A percentile compares a stretch with the other conserved stretches of the same genome.
phyloP scores from a whole-genome alignment of 2,113 vertebrate genomes.

The Indicator maculatus region DNA sequence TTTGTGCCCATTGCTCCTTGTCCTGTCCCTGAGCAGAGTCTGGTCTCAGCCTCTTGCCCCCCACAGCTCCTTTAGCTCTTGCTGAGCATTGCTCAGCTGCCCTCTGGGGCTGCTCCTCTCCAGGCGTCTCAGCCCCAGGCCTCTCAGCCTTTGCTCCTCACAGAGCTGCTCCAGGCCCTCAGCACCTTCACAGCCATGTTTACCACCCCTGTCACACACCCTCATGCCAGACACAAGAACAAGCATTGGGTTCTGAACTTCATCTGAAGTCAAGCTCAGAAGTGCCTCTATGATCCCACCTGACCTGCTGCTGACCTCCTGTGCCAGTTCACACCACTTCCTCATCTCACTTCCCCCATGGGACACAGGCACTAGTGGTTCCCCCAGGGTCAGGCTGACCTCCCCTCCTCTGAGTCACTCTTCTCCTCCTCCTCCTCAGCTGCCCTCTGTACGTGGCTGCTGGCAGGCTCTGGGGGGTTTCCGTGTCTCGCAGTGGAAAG shows the following conservation, averaged over 20 bases:
- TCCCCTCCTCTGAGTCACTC: conserved; percentile 41
- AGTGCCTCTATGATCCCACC: not conserved
- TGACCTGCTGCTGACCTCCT: not conserved
- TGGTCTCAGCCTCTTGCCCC: no score
- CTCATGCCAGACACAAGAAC: not conserved
- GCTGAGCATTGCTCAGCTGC: no score
- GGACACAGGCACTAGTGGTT: not conserved
- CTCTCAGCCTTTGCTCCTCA: no score
- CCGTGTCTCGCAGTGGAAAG: not conserved
- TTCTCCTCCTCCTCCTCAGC: conserved; percentile 1
- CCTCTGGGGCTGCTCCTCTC: no score
- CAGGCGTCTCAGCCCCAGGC: no score
- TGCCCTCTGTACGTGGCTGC: not conserved
- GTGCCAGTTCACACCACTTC: not conserved
- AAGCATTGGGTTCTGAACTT: not conserved
- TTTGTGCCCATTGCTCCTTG: no score
- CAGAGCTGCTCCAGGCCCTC: no score
- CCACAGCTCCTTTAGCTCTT: no score
- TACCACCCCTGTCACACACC: rapidly evolving
- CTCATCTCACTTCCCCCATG: not conserved
- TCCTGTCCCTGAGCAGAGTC: no score
- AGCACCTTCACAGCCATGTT: no score
- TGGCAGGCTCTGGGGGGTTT: not conserved
- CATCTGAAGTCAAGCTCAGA: not conserved
- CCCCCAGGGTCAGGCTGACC: not conserved